Conservation (phyloP, 2,888 invertebrate genomes). For the Cantharis flavilabris region DNA sequence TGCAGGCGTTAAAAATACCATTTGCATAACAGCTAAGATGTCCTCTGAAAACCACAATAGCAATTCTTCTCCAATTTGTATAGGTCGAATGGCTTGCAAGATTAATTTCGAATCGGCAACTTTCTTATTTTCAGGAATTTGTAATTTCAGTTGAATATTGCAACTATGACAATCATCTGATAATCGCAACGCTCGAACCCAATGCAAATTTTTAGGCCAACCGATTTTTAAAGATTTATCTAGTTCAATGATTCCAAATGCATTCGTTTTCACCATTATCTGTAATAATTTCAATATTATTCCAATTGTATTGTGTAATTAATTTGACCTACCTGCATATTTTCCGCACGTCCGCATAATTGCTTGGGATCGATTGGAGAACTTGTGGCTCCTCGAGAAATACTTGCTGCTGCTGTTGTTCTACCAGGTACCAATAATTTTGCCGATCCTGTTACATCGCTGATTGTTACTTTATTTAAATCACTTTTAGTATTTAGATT, state of each 20-base stretch:
- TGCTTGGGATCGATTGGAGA: constrained; percentile 43
- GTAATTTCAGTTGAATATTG: constrained; percentile 59
- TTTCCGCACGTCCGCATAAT: constrained; percentile 48
- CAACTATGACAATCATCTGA: constrained; percentile 70
- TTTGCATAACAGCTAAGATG: constrained; percentile 70
- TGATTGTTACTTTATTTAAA: constrained; percentile 33
- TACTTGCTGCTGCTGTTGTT: constrained; percentile 46
- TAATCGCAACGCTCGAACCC: constrained; percentile 54
- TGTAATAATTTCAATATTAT: constrained; percentile 28
- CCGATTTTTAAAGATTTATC: constrained; percentile 43
- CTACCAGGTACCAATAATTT: constrained; percentile 50
- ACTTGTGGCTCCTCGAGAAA: constrained; percentile 49
- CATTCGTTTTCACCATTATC: constrained; percentile 46
- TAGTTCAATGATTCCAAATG: constrained; percentile 43
- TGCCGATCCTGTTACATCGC: constrained; percentile 45
- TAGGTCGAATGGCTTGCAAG: constrained; percentile 57
- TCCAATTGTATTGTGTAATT: neutral
- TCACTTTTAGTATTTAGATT: constrained; percentile 30
- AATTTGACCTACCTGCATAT: constrained; percentile 48
- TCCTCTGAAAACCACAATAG: constrained; percentile 84
- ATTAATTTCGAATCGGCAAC: constrained; percentile 43
- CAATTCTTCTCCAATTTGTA: constrained; percentile 70
- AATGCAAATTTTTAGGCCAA: constrained; percentile 48
- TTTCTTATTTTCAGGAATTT: constrained; percentile 36
- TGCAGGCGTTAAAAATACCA: constrained; percentile 77